phyloP scores from a whole-genome alignment of 2,888 invertebrate genomes.

The Acrocera orbiculus region DNA sequence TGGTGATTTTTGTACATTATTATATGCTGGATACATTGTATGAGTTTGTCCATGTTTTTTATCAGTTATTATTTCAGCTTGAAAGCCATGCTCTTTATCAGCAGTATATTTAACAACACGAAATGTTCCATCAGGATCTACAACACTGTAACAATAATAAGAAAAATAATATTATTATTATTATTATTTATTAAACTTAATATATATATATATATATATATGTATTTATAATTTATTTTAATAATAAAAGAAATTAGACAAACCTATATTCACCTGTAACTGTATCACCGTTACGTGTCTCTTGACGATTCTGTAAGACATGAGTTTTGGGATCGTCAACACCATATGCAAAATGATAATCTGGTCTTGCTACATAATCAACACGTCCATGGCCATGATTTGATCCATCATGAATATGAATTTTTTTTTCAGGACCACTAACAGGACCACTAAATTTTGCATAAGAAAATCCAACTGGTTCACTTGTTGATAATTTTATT shows the following conservation, averaged over 20 bases:
- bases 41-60: slow-evolving; percentile 23
- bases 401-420: slow-evolving; percentile 21
- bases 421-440: slow-evolving; percentile 37
- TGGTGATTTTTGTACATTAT: not conserved
- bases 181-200: no score
- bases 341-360: slow-evolving; percentile 58
- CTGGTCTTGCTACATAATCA: slow-evolving; percentile 56
- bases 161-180: no score
- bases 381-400: slow-evolving; percentile 36
- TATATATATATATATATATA: no score
- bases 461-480: slow-evolving; percentile 45
- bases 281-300: slow-evolving; percentile 51
- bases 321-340: slow-evolving; percentile 56
- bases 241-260: slow-evolving; percentile 10
- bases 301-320: slow-evolving; percentile 54
- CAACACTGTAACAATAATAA: slow-evolving; percentile 33
- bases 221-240: no score
- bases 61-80: slow-evolving; percentile 34
- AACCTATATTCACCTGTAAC: slow-evolving; percentile 52
- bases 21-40: slow-evolving; percentile 10
- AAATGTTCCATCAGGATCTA: slow-evolving; percentile 57
- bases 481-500: not conserved
- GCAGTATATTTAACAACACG: slow-evolving; percentile 57
- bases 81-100: slow-evolving; percentile 55
- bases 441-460: slow-evolving; percentile 58